These are phyloP conservation scores for Spisula solida DNA, from an alignment of 2,888 invertebrate genomes.

Conservation along the genomic window DNA sequence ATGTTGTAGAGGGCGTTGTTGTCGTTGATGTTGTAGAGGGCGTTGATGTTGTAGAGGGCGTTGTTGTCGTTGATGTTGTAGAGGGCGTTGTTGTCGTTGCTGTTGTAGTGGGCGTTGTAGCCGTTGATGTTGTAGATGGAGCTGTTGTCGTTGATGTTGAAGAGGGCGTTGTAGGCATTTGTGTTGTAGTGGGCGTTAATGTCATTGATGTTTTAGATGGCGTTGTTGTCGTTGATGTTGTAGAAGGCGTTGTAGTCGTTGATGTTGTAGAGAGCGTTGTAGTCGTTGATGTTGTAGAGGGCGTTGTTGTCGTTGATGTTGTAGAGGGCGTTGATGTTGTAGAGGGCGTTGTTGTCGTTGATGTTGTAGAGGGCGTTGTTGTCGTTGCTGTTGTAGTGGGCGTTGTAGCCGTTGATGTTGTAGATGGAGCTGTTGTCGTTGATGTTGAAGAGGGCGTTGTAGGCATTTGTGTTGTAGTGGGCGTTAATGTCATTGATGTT, in stretches of 20 bases:
- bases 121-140: neutral
- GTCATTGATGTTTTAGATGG: neutral
- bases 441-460: conserved; percentile 13
- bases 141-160: neutral
- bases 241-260: neutral
- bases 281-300: neutral
- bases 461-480: neutral
- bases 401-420: conserved; percentile 9
- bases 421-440: conserved; percentile 1
- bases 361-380: neutral
- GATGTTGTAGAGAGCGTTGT: neutral
- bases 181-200: neutral
- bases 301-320: neutral
- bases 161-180: neutral
- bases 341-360: conserved; percentile 8
- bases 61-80: neutral
- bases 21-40: neutral
- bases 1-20: neutral
- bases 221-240: neutral
- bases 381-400: neutral
- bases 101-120: neutral
- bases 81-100: neutral
- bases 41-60: neutral
- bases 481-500: neutral
- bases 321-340: conserved; percentile 28